Conservation (phyloP, 2,797 vertebrate species). For the Yasuhikotakia modesta region DNA sequence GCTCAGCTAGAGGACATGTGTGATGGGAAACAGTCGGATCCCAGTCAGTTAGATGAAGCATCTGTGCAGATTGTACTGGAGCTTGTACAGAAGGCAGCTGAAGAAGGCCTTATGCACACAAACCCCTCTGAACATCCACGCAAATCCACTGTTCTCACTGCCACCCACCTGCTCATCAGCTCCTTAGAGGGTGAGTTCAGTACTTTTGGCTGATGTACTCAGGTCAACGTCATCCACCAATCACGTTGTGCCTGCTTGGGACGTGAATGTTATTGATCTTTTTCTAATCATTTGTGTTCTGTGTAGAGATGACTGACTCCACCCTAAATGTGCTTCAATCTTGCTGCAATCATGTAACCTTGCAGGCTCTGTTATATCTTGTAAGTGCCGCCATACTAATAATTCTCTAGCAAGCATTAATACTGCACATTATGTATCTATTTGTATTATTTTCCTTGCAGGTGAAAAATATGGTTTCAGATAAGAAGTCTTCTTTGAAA, state of each 20-base stretch:
- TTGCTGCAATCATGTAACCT: slow-evolving; percentile 77
- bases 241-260: not conserved
- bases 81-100: slow-evolving; percentile 66
- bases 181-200: slow-evolving; percentile 83
- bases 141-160: slow-evolving; percentile 69
- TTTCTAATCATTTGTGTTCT: slow-evolving; percentile 51
- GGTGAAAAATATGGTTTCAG: slow-evolving; percentile 73
- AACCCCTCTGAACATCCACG: slow-evolving; percentile 44
- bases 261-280: not conserved
- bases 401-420: no score
- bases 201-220: not conserved
- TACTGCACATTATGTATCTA: no score
- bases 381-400: slow-evolving; percentile 71
- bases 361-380: slow-evolving; percentile 77
- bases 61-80: slow-evolving; percentile 72
- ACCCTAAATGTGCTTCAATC: slow-evolving; percentile 72
- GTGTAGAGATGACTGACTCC: slow-evolving; percentile 77
- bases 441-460: slow-evolving; percentile 59
- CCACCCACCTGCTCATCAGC: slow-evolving; percentile 81
- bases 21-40: slow-evolving; percentile 58
- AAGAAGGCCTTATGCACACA: slow-evolving; percentile 24
- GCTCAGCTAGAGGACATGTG: slow-evolving; percentile 81
- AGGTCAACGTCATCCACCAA: not conserved
- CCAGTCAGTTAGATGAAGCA: slow-evolving; percentile 56
- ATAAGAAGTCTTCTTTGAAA: slow-evolving; percentile 67